Evolutionary conservation across 2,888 invertebrate species (phyloP), one percentile per base, ranked within the genome.

Genomic region (Limnephilus rhombicus): DNA sequence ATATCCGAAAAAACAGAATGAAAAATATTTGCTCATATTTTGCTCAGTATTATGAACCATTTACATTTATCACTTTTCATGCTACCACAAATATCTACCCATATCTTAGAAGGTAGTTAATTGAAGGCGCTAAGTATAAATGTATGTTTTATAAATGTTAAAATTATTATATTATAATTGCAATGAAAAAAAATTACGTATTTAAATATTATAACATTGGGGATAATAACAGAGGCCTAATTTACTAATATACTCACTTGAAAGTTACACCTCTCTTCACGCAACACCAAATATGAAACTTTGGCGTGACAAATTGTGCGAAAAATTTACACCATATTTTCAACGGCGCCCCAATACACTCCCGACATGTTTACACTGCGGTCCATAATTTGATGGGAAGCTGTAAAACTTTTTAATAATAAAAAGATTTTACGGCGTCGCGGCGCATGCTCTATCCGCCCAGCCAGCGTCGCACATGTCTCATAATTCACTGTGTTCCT

Each of bases 331-430:
- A 31, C 88, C 29, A 53, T 15, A 53, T 49, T 49, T 87, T 87
- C 45, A 13, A 87, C 86, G n/a, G 15, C 68, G 37, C 68, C 88
- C 88, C 80, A 68, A 88, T 80, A 88, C 68, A 68, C 29, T 29
- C 86, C 89, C 88, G 81, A 85, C 89, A 85, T 92, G 92, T 92
- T 92, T 91, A 92, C 90, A 91, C 87, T 53, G 86, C 82, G 85
- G 90, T 80, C 91, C 92, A 91, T 92, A 92, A 92, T 92, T 90
- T 91, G 82, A 86, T 91, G 91, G 85, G 91, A 89, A 83, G 91
- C 85, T 89, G 91, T 93, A 93, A 93, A 92, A 86, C 83, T 90
- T 90, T 90, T 93, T 93, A 93, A 93, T 93, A 92, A 92, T 91
- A 89, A 92, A 92, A 90, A 93, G 90, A 90, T 91, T 92, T 92